Percentiles rank a stretch among this genome's conserved stretches.
These are phyloP conservation scores for Dipus sagitta DNA, from an alignment of 2,797 vertebrate genomes.

Conservation along the genomic window DNA sequence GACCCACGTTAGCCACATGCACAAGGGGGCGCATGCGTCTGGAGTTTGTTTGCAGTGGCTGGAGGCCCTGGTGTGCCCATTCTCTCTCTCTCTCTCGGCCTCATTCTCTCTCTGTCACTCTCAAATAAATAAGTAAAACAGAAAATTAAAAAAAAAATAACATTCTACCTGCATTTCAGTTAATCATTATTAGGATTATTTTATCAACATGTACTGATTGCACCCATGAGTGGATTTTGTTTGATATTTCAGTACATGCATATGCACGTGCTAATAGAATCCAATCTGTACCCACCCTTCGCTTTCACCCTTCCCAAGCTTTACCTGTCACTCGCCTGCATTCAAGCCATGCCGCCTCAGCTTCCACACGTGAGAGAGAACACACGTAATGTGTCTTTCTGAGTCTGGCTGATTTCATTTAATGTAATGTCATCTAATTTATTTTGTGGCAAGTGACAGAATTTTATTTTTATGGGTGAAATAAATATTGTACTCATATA, in stretches of 20 bases:
- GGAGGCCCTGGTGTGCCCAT: too few species aligned
- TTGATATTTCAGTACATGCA: neutral
- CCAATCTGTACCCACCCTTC: neutral
- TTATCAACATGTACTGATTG: neutral
- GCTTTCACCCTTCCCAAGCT: neutral
- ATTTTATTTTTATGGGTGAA: neutral
- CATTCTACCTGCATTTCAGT: conserved; percentile 1
- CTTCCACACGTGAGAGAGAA: neutral
- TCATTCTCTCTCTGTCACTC: too few species aligned
- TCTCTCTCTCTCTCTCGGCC: too few species aligned
- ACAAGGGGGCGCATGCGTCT: too few species aligned
- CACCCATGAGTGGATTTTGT: neutral
- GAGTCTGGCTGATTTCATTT: neutral
- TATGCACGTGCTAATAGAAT: neutral
- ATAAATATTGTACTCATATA: neutral
- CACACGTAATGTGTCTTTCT: neutral
- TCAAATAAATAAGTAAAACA: too few species aligned
- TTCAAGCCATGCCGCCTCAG: neutral
- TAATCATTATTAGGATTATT: neutral
- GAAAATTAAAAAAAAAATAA: too few species aligned
- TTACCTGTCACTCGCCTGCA: neutral
- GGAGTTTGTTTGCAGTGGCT: too few species aligned
- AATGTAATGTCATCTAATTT: neutral
- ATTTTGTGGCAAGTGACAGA: neutral
- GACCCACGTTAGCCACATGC: too few species aligned